Evolutionary conservation across 2,888 invertebrate genomes (phyloP).

Genomic region (Synergus umbraculus): DNA sequence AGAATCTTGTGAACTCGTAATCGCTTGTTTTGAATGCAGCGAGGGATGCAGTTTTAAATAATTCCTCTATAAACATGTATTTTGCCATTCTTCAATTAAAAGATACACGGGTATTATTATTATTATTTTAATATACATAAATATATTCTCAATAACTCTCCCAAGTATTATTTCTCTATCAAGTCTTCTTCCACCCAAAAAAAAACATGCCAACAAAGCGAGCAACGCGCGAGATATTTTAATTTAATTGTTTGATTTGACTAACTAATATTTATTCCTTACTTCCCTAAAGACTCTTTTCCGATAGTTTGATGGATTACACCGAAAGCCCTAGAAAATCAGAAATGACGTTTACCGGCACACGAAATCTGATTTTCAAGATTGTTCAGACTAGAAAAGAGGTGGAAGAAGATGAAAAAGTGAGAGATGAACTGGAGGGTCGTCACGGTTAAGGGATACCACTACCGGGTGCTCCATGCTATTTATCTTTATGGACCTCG

Average conservation of each 20-base stretch:
- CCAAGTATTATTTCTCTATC: no score
- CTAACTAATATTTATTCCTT: background rate
- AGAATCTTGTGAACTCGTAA: background rate
- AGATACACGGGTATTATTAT: background rate
- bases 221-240: no score
- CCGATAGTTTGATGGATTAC: background rate
- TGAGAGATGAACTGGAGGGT: slow-evolving; percentile 49
- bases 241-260: no score
- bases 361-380: background rate
- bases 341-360: background rate
- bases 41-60: background rate
- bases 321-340: background rate
- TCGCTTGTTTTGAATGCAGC: background rate
- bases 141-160: no score
- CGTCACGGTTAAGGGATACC: slow-evolving; percentile 48
- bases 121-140: no score
- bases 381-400: slow-evolving; percentile 5
- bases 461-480: slow-evolving; percentile 64
- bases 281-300: background rate
- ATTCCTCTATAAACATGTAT: background rate
- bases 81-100: background rate
- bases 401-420: background rate
- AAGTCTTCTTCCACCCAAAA: no score
- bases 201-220: no score
- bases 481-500: slow-evolving; percentile 77